Percentiles rank a stretch among this genome's conserved stretches.
Evolutionary conservation across 1,140 invertebrate species (phyloP).

Genomic region (Drosophila gunungcola): DNA sequence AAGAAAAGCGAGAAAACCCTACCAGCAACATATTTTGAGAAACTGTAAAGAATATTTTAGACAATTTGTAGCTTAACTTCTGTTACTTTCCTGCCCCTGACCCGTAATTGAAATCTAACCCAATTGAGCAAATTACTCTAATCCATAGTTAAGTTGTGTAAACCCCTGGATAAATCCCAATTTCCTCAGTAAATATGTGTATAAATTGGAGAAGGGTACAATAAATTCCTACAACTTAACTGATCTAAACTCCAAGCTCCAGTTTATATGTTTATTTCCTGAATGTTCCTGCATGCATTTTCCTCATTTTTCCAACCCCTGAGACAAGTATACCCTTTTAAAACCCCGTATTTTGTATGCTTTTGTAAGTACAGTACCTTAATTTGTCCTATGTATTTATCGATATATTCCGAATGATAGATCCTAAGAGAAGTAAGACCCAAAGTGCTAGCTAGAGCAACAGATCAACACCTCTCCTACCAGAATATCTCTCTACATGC

Average conservation of each 20-base stretch:
- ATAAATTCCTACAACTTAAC: background rate
- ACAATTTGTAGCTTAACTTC: slow-evolving; percentile 44
- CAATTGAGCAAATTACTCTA: slow-evolving; percentile 39
- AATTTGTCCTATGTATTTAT: slow-evolving; percentile 35
- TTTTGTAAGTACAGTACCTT: slow-evolving; percentile 52
- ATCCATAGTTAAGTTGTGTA: slow-evolving; percentile 41
- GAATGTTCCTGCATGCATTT: slow-evolving; percentile 46
- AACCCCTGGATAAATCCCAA: slow-evolving; percentile 11
- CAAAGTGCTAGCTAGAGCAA: slow-evolving; percentile 77
- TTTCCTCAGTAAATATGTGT: background rate
- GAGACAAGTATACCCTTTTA: slow-evolving; percentile 38
- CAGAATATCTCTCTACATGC: slow-evolving; percentile 45
- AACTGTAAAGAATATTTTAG: slow-evolving; percentile 49
- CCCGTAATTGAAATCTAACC: slow-evolving; percentile 40
- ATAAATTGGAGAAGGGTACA: slow-evolving; percentile 6
- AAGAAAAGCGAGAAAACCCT: slow-evolving; percentile 38
- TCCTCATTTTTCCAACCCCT: slow-evolving; percentile 16
- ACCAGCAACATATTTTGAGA: slow-evolving; percentile 8
- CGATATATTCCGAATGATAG: slow-evolving; percentile 60
- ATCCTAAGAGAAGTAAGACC: slow-evolving; percentile 47
- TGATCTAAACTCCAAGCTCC: background rate
- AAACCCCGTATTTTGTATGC: slow-evolving; percentile 46
- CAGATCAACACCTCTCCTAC: slow-evolving; percentile 84
- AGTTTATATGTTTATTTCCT: slow-evolving; percentile 34
- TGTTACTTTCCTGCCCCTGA: slow-evolving; percentile 26